A percentile compares a stretch with the other conserved stretches of the same genome.
Conservation (phyloP, 1,140 invertebrate species). For the Melitaea cinxia region DNA sequence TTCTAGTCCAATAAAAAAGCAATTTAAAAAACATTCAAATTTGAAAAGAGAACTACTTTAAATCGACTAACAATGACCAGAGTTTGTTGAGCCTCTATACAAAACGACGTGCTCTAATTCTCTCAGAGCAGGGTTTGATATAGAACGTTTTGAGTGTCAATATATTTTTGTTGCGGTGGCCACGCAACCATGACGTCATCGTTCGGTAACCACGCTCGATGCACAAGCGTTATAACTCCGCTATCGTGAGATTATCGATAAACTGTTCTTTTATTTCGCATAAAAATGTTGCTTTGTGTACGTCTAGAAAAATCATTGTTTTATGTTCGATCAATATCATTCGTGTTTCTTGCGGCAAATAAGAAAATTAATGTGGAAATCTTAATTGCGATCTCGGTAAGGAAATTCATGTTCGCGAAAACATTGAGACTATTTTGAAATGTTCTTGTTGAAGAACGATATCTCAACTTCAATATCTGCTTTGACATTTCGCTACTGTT, state of each 20-base stretch:
- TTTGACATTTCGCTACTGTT: no score
- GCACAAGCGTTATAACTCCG: constrained; percentile 65
- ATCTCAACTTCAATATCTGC: no score
- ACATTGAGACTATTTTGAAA: background rate
- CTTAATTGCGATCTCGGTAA: background rate
- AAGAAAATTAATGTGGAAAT: constrained; percentile 2
- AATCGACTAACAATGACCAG: constrained; percentile 50
- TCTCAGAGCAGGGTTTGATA: constrained; percentile 29
- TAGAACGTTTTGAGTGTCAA: constrained; percentile 40
- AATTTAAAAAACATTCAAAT: constrained; percentile 78
- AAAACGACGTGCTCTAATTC: constrained; percentile 33
- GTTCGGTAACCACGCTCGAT: constrained; percentile 69
- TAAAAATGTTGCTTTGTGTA: constrained; percentile 36
- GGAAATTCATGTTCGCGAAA: background rate
- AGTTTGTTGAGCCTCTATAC: constrained; percentile 35
- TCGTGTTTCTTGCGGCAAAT: constrained; percentile 6
- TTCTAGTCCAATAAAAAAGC: constrained; percentile 77
- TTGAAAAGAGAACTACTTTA: constrained; percentile 65
- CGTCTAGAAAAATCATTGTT: constrained; percentile 13
- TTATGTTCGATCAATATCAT: constrained; percentile 9
- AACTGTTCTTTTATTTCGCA: constrained; percentile 55
- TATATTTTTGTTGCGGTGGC: constrained; percentile 43
- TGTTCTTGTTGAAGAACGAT: no score
- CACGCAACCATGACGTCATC: constrained; percentile 74
- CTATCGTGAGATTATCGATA: constrained; percentile 69